phyloP scores from a whole-genome alignment of 2,888 invertebrate genomes.

The Philonicus albiceps region DNA sequence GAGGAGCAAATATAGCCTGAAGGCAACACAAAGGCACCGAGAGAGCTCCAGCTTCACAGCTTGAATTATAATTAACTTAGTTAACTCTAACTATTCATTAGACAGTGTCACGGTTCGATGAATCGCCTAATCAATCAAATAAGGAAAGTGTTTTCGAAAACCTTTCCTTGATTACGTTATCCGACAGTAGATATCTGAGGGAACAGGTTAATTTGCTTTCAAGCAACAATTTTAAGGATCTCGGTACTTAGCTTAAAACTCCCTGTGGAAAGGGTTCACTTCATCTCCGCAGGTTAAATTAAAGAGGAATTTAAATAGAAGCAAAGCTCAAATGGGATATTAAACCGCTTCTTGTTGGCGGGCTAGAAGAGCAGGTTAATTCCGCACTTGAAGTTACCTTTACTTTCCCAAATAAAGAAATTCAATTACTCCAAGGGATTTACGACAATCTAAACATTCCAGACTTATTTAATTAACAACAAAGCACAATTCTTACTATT shows the following conservation, averaged over 20 bases:
- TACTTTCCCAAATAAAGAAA: background rate
- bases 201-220: constrained; percentile 35
- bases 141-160: constrained; percentile 49
- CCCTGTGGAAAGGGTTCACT: background rate
- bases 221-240: constrained; percentile 24
- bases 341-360: background rate
- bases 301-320: background rate
- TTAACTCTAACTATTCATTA: constrained; percentile 53
- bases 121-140: constrained; percentile 54
- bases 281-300: background rate
- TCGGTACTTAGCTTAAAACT: background rate
- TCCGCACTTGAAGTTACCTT: background rate
- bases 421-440: background rate
- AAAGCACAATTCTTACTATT: background rate
- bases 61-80: constrained; percentile 50
- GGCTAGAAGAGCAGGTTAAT: background rate
- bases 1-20: constrained; percentile 5
- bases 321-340: background rate
- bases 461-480: background rate
- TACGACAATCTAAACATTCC: background rate
- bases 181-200: constrained; percentile 4
- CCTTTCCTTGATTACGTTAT: constrained; percentile 39
- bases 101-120: constrained; percentile 52
- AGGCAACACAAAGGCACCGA: constrained; percentile 11
- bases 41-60: constrained; percentile 25